These are phyloP conservation scores for Chinchilla lanigera DNA, from an alignment of 2,113 vertebrate species.

Conservation along the genomic window DNA sequence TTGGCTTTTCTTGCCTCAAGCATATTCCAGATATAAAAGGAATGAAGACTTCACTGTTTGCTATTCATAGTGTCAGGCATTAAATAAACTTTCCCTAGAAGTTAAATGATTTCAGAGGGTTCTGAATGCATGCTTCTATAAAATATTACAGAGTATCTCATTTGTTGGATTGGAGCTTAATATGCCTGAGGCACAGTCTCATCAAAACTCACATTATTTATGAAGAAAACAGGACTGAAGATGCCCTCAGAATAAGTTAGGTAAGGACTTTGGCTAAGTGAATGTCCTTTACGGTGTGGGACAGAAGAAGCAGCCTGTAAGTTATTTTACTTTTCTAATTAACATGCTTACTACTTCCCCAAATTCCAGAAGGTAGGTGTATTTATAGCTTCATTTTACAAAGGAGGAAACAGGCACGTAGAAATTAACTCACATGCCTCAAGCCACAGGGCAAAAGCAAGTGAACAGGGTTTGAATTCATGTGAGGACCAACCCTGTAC, in stretches of 20 bases:
- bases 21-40: not conserved
- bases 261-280: not conserved
- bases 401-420: not conserved
- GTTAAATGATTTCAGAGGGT: not conserved
- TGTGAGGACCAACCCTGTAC: not conserved
- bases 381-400: not conserved
- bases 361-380: not conserved
- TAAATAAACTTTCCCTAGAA: not conserved
- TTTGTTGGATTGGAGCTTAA: not conserved
- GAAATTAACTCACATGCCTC: not conserved
- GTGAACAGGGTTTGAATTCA: not conserved
- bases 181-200: not conserved
- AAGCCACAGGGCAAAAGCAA: slow-evolving; percentile 30
- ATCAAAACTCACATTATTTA: not conserved
- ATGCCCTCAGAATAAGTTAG: not conserved
- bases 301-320: not conserved
- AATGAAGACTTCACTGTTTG: not conserved
- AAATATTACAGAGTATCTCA: not conserved
- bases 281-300: not conserved
- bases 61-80: not conserved
- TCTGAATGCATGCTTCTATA: not conserved
- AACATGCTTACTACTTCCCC: not conserved
- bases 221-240: not conserved
- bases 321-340: not conserved
- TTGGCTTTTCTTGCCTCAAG: not conserved